phyloP scores from a whole-genome alignment of 2,888 invertebrate genomes.

The Sphinx pinastri region DNA sequence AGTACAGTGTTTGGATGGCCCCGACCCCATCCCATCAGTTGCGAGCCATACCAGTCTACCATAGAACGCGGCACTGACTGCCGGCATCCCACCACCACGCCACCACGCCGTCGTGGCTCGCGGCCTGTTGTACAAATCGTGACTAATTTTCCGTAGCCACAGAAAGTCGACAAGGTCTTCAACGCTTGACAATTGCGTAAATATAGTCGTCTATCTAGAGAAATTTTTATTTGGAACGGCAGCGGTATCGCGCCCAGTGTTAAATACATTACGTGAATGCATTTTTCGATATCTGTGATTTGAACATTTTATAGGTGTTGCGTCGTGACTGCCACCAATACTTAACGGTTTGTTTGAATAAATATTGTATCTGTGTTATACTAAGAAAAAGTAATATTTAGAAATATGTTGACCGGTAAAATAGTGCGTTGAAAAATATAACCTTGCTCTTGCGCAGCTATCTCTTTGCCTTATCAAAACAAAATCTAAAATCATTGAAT shows the following conservation, averaged over 20 bases:
- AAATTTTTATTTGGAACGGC: slow-evolving; percentile 30
- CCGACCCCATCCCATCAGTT: slow-evolving; percentile 72
- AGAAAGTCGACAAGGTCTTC: slow-evolving; percentile 24
- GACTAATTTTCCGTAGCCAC: slow-evolving; percentile 25
- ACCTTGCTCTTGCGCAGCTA: slow-evolving; percentile 9
- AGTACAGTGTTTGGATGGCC: slow-evolving; percentile 67
- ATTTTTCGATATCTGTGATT: slow-evolving; percentile 31
- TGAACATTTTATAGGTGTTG: slow-evolving; percentile 35
- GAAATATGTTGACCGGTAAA: neutral
- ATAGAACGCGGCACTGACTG: slow-evolving; percentile 71
- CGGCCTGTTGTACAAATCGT: slow-evolving; percentile 36
- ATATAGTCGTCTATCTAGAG: slow-evolving; percentile 31
- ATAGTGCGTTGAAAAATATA: neutral
- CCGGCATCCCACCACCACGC: slow-evolving; percentile 40
- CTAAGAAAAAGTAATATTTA: neutral
- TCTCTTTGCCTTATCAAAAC: neutral
- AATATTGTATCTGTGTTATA: neutral
- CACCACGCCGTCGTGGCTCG: slow-evolving; percentile 33
- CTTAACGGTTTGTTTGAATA: slow-evolving; percentile 6
- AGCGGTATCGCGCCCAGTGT: slow-evolving; percentile 30
- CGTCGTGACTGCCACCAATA: slow-evolving; percentile 9
- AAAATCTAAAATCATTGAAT: neutral
- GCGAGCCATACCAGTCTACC: slow-evolving; percentile 62
- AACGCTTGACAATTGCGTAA: slow-evolving; percentile 24
- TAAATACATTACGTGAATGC: slow-evolving; percentile 33